Conservation (phyloP, 64 coral and sea anemone species). For the Pachyseris speciosa region DNA sequence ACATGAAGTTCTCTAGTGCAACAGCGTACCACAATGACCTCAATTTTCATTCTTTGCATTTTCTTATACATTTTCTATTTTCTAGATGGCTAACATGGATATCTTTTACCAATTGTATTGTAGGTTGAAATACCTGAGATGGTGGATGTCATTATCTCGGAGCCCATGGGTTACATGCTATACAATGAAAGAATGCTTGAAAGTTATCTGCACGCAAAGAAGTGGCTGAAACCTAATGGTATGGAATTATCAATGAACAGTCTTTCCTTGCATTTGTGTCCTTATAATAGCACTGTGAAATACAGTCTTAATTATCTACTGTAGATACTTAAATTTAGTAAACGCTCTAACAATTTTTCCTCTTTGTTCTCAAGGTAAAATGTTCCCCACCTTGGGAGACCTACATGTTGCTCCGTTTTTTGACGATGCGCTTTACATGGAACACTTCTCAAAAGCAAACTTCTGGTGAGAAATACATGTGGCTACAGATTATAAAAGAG, state of each 20-base stretch:
- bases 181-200: slow-evolving; percentile 97
- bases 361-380: slow-evolving; percentile 80
- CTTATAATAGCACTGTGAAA: too few relatives aligned
- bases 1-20: too few relatives aligned
- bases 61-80: too few relatives aligned
- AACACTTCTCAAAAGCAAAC: slow-evolving; percentile 99
- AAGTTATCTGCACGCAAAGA: slow-evolving; percentile 98
- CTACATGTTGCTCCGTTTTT: slow-evolving; percentile 94
- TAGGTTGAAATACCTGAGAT: slow-evolving; percentile 95
- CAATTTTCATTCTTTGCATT: too few relatives aligned
- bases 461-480: slow-evolving; percentile 96
- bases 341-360: neutral
- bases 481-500: too few relatives aligned
- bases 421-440: slow-evolving; percentile 98
- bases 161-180: slow-evolving; percentile 99
- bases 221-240: slow-evolving; percentile 97
- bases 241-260: neutral
- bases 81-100: neutral
- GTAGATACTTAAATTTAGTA: too few relatives aligned
- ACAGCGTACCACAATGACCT: too few relatives aligned
- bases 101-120: neutral
- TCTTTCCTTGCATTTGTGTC: neutral
- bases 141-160: slow-evolving; percentile 95
- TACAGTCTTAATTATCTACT: too few relatives aligned
- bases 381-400: slow-evolving; percentile 92